These are phyloP conservation scores for Pachymerium ferrugineum DNA, from an alignment of 2,888 invertebrate species.

Conservation along the genomic window DNA sequence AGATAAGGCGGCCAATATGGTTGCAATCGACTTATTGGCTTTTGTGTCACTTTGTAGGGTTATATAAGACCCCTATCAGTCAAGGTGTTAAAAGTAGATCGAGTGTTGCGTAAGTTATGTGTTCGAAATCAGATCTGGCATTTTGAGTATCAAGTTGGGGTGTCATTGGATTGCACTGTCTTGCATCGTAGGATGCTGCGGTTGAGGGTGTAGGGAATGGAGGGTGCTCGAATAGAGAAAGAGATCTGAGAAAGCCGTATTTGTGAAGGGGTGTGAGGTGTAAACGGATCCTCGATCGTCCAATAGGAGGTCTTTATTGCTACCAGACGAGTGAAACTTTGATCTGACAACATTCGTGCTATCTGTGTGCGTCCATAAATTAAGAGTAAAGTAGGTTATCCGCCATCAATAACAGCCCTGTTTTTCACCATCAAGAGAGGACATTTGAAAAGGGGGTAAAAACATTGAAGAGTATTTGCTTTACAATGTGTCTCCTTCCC, in stretches of 20 bases:
- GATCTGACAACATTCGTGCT: slow-evolving; percentile 10
- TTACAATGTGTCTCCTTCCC: too few relatives aligned
- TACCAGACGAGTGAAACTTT: not conserved
- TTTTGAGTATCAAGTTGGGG: not conserved
- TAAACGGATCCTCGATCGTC: slow-evolving; percentile 17
- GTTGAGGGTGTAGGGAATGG: not conserved
- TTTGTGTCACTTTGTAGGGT: not conserved
- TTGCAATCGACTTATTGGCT: not conserved
- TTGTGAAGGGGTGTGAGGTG: slow-evolving; percentile 4
- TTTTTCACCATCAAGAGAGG: not conserved
- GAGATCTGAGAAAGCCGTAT: slow-evolving; percentile 14
- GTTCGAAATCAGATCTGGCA: not conserved
- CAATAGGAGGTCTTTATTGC: slow-evolving; percentile 3
- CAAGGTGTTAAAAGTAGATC: not conserved
- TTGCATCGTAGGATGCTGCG: not conserved
- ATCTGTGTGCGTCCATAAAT: slow-evolving; percentile 10
- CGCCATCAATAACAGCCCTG: slow-evolving; percentile 1
- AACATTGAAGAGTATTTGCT: not conserved
- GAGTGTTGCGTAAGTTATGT: too few relatives aligned
- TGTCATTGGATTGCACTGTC: not conserved
- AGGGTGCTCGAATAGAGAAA: not conserved
- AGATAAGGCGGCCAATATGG: not conserved
- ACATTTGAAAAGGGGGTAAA: not conserved
- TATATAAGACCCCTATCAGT: too few relatives aligned
- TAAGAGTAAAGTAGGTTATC: slow-evolving; percentile 11